Evolutionary conservation across 2,113 vertebrate species (phyloP), one percentile per base, ranked within the genome.

Genomic region (Nyctereutes procyonoides): DNA sequence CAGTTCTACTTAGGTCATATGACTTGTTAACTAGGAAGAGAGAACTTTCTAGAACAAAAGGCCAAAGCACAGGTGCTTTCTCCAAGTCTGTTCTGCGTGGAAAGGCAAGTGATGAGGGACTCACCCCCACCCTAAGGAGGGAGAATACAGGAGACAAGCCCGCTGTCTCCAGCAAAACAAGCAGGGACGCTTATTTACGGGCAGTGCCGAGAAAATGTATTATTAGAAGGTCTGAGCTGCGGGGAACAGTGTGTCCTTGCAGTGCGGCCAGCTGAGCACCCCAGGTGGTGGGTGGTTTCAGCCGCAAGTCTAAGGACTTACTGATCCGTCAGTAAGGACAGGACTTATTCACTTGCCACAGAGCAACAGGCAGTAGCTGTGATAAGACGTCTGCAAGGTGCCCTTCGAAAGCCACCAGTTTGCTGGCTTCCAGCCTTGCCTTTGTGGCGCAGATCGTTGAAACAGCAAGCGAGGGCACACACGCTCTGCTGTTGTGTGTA

Each of bases 11-110:
- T 63, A 79, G 60, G 43, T 32, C 90, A 19, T 24, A 19, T 69
- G 53, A 60, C 58, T 69, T 28, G 10, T 2, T 35, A 55, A 88
- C 32, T 85, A 26, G 8, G 32, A 89, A 95, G 77, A 60, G 11
- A 60, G 90, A 86, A 83, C 12, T 35, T 69, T 94, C 58, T 67
- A 82, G 73, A 94, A 86, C 22, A 10, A 65, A 65, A 95, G 86
- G 62, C 51, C 65, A 81, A 81, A 87, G 55, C n/a, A 26, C 5
- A 30, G 48, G 48, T 84, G 20, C 69, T 88, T 90, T 90, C 79
- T 95, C 62, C 60, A 88, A 58, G 65, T 24, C 24, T 63, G 12
- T 73, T 83, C 16, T 3, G 15, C 17, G 43, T 32, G 11, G 79
- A 71, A 95, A 71, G 90, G 51, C 55, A 48, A 58, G 20, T 16